Conservation (phyloP, 2,888 invertebrate species). For the Amiota mariae region DNA sequence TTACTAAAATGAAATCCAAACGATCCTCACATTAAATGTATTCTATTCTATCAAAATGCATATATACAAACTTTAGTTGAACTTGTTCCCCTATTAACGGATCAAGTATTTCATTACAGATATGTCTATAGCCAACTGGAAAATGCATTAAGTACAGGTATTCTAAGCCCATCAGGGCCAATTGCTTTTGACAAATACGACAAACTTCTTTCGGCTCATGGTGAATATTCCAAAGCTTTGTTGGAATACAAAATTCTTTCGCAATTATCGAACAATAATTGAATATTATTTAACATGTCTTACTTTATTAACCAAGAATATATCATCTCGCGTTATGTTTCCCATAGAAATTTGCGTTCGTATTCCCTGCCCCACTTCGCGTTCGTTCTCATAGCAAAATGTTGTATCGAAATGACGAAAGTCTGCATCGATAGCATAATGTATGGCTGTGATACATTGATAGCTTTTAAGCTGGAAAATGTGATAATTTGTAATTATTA, state of each 20-base stretch:
- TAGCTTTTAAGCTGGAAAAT: conserved; percentile 44
- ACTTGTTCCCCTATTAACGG: conserved; percentile 58
- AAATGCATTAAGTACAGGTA: conserved; percentile 89
- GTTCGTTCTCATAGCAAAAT: conserved; percentile 73
- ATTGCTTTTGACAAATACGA: conserved; percentile 77
- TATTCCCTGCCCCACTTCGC: conserved; percentile 73
- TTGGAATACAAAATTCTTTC: neutral
- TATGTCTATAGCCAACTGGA: conserved; percentile 80
- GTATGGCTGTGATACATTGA: conserved; percentile 68
- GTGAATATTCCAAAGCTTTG: conserved; percentile 58
- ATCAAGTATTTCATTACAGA: conserved; percentile 58
- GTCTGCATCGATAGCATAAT: conserved; percentile 74
- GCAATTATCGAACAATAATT: neutral
- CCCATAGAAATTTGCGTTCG: conserved; percentile 72
- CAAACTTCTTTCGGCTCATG: conserved; percentile 82
- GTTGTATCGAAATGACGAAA: conserved; percentile 76
- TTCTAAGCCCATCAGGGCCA: conserved; percentile 79
- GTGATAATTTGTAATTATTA: too few species aligned
- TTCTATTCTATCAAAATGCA: neutral
- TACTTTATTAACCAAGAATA: conserved; percentile 71
- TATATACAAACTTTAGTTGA: neutral
- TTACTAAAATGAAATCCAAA: conserved; percentile 49
- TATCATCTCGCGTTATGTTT: conserved; percentile 70
- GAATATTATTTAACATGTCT: conserved; percentile 22
- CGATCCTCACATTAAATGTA: neutral